Base-by-base conservation (phyloP, 2,797 vertebrate species). In the Coregonus sp. region DNA sequence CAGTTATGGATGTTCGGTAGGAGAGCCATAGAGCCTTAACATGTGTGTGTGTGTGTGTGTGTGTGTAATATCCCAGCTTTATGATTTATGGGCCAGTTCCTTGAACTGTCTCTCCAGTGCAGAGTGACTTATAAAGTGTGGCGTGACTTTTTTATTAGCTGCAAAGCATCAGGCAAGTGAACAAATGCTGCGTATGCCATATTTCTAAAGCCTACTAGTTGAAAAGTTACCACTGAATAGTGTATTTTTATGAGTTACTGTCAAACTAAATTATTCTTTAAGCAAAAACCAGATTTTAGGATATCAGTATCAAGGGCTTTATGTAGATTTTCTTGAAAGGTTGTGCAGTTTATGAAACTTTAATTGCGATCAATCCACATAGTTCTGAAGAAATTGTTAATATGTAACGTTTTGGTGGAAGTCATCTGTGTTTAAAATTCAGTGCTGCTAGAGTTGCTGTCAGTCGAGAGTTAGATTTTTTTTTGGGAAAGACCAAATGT, bases 51-150 rank as follows among this genome's bases (percentile, higher is more conserved):
- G n/a, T 20, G 59, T 25, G 15, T 16, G 56, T 25, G 56, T 20
- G 56, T 59, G 18, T 25, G 14, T 7, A 54, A 47, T 65, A 67
- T 52, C 72, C 25, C 66, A 65, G 12, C 54, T 31, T 70, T 76
- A 40, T 87, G 85, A 89, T 86, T 87, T 80, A 89, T 85, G 77
- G 76, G 73, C 51, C 54, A 73, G 72, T 78, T 88, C 82, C 78
- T 78, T 47, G 72, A 84, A 74, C 33, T 12, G 16, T 29, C 74
- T 59, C 79, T 78, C 81, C 76, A 61, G 72, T 70, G 78, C 70
- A 16, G 61, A 75, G 47, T 66, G 73, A 74, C 56, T 72, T 40
- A 63, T 61, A 3, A 31, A 4, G 16, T 54, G 29, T 11, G 29
- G 18, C 9, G 9, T 37, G 33, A 73, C 37, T 40, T 25, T 61